Base-by-base conservation (phyloP, 2,888 invertebrate genomes). In the Myathropa florea region DNA sequence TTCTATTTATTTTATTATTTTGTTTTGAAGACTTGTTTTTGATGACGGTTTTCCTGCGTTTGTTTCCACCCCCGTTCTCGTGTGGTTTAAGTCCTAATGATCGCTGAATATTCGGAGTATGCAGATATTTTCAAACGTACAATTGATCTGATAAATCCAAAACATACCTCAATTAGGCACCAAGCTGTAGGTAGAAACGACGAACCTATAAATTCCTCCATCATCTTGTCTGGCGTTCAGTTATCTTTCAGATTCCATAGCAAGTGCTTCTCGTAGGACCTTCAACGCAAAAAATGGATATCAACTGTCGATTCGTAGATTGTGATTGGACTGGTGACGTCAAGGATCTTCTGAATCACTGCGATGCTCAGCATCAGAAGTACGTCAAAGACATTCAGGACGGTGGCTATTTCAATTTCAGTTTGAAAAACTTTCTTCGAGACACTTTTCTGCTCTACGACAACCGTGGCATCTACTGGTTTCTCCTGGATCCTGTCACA, bases 391-490 rank as follows among this genome's bases (percentile, higher is more conserved):
- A 75, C 18, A 75, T 83, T 30, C 63, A 70, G 28, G 53, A 75
- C 4, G 83, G 64, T 9, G 64, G 76, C 4, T 26, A 33, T 26
- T 75, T 84, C n/a, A 36, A 70, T 2, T 28, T 84, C 6, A 84
- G 53, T 10, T 26, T 80, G 46, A 57, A 84, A 10, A 59, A 84
- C 60, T 26, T 80, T 4, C 28, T 76, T 2, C 59, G 61, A 3
- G 70, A 80, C 3, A 76, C 68, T 0, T 76, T 80, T 14, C 60
- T 84, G 9, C 55, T 84, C 2, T 84, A 71, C 60, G 46, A 21
- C n/a, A 21, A 60, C 4, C 28, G 24, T 2, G 84, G 75, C 24
- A 36, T 84, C 7, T 84, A 84, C 23, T 84, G 84, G 84, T 71
- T 84, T 26, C 75, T 84, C 10, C 36, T 76, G 18, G 64, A 75